Evolutionary conservation across 2,888 invertebrate species (phyloP), one percentile per base, ranked within the genome.

Genomic region (Trisateles emortualis): DNA sequence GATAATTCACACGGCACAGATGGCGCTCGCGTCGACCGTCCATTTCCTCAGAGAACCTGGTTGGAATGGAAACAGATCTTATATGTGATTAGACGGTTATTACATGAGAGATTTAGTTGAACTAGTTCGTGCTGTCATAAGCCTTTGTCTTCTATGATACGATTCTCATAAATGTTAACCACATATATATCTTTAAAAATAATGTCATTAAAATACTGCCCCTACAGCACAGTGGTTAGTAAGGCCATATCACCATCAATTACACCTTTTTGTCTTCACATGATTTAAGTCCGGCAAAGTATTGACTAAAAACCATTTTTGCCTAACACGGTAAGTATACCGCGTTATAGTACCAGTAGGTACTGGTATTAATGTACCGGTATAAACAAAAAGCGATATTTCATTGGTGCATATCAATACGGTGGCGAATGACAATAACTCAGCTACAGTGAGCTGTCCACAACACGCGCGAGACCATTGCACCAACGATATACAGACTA

Each of bases 401-500:
- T 49, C 44, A 40, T 32, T 32, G 24, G 35, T 40, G 51, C 41
- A 52, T 55, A 48, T 66, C 58, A 59, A 62, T 56, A 57, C 50
- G 62, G 36, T 52, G 50, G 53, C 52, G 53, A 40, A 42, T 60
- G 60, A 64, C 61, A 63, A 70, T 73, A 68, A 70, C 51, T 72
- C 73, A 72, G 48, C 46, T 56, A 61, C 64, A 74, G 57, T 59
- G 52, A 36, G 49, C 53, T 64, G 70, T 62, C 64, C 46, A 50
- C 64, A 62, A 58, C 54, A 59, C 55, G 41, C 56, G 52, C 36
- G 48, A 35, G 22, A 16, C 50, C 35, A 14, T 43, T 26, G 42
- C 29, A 33, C 41, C 10, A 13, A 9, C 17, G 52, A 47, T 56
- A 5, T 60, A 59, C 3, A 46, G 1, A 19, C 3, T 3, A 32